These are phyloP conservation scores for Phaonia tiefii DNA, from an alignment of 2,888 invertebrate genomes.

Conservation along the genomic window DNA sequence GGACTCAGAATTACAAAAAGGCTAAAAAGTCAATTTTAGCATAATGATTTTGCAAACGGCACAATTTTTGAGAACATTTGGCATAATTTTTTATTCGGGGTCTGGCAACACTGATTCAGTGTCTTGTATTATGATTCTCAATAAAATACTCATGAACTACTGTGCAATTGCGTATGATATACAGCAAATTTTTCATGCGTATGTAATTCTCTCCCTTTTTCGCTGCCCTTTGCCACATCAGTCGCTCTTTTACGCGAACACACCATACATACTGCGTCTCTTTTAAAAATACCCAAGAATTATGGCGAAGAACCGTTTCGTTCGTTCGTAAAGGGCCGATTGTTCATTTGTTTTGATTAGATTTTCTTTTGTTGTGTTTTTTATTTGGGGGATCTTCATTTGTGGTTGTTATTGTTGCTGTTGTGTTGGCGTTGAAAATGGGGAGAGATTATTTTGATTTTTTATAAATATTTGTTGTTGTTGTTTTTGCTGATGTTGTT, in stretches of 20 bases:
- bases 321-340: conserved; percentile 53
- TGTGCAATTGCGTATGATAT: too few species aligned
- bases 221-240: neutral
- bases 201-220: neutral
- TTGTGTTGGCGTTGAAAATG: conserved; percentile 59
- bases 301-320: conserved; percentile 11
- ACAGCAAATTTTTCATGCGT: too few species aligned
- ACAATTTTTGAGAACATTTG: too few species aligned
- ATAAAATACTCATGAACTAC: too few species aligned
- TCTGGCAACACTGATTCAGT: too few species aligned
- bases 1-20: too few species aligned
- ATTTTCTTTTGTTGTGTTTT: conserved; percentile 11
- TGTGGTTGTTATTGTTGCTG: conserved; percentile 15
- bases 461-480: conserved; percentile 13
- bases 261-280: neutral
- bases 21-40: too few species aligned
- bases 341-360: conserved; percentile 37
- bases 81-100: too few species aligned
- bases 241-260: too few species aligned
- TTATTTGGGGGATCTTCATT: conserved; percentile 6
- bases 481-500: conserved; percentile 24
- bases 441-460: conserved; percentile 63
- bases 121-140: too few species aligned
- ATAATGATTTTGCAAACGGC: too few species aligned
- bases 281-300: conserved; percentile 19